phyloP scores from a whole-genome alignment of 2,797 vertebrate species.

The Hydrophis major region DNA sequence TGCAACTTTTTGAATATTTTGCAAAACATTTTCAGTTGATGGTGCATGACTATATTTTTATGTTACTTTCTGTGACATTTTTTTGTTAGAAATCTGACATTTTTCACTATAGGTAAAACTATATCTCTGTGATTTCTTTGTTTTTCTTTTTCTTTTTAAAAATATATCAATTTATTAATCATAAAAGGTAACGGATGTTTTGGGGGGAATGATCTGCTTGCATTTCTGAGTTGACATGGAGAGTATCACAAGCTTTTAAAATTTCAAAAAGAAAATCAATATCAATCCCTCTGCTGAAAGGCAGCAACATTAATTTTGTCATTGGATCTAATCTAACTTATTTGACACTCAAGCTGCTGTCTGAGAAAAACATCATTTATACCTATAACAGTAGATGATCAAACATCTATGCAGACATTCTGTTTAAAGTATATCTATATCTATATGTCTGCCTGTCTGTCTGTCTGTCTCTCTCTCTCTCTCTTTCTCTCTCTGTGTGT shows the following conservation, averaged over 20 bases:
- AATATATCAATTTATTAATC: not conserved
- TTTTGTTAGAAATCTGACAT: not conserved
- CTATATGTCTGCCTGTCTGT: no score
- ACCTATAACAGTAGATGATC: constrained; percentile 21
- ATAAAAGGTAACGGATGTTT: constrained; percentile 21
- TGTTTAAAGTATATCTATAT: not conserved
- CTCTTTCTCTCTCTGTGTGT: not conserved
- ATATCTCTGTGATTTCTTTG: not conserved
- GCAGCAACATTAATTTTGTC: constrained; percentile 47
- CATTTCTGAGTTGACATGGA: constrained; percentile 35
- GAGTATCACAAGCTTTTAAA: constrained; percentile 45
- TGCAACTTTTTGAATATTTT: not conserved
- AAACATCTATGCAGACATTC: not conserved
- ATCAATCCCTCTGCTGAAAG: constrained; percentile 40
- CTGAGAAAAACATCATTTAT: constrained; percentile 32
- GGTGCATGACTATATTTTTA: not conserved
- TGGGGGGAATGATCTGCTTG: constrained; percentile 27
- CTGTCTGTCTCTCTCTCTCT: no score
- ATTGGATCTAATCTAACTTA: constrained; percentile 36
- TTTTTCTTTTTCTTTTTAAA: not conserved
- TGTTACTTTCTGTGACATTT: not conserved
- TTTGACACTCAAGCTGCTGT: constrained; percentile 37
- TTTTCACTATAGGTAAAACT: constrained; percentile 20
- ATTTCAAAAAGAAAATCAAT: constrained; percentile 52
- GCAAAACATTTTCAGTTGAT: not conserved